Conservation (phyloP, 2,888 invertebrate genomes). For the Cryptus viduatorius region DNA sequence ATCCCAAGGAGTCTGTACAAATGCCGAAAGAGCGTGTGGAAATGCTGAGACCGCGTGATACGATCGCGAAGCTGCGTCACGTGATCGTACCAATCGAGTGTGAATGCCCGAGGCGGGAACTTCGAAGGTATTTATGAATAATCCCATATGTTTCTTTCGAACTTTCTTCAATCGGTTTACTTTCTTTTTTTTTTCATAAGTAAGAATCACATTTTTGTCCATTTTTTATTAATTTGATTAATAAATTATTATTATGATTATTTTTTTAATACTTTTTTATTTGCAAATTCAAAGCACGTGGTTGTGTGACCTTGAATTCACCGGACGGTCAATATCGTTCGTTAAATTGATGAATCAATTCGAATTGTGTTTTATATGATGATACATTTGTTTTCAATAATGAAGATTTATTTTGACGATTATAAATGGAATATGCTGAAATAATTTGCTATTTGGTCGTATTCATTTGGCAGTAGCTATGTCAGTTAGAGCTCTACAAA, state of each 20-base stretch:
- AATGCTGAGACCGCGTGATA: constrained; percentile 22
- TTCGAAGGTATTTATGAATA: background rate
- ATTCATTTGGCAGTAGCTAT: background rate
- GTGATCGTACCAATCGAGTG: background rate
- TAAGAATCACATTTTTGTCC: too few species aligned
- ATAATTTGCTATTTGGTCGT: background rate
- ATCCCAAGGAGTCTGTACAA: background rate
- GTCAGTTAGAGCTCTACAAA: background rate
- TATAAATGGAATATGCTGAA: background rate
- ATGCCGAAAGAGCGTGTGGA: constrained; percentile 2
- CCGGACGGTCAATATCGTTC: background rate
- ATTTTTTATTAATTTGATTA: too few species aligned
- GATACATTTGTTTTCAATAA: background rate
- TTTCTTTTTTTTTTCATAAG: background rate
- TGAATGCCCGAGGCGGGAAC: constrained; percentile 41
- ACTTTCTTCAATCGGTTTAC: background rate
- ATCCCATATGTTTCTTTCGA: background rate
- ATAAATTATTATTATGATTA: background rate
- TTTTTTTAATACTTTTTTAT: background rate
- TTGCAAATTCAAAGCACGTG: background rate
- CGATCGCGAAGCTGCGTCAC: constrained; percentile 21
- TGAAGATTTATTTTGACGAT: background rate
- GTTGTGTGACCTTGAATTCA: background rate
- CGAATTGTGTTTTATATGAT: background rate
- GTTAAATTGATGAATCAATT: background rate